Conservation (phyloP, 2,797 vertebrate species). For the Hozukius guyotensis region DNA sequence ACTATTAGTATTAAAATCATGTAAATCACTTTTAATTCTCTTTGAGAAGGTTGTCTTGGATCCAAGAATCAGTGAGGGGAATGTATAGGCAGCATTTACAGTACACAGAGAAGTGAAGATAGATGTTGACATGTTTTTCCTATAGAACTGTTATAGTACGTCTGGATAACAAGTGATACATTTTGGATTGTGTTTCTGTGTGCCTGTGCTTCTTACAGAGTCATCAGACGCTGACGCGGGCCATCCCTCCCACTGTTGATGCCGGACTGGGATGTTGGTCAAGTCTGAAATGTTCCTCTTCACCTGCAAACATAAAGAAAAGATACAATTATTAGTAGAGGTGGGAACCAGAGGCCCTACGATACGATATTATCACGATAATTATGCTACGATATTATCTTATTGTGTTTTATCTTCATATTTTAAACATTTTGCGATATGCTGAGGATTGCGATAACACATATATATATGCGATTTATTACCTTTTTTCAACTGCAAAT, state of each 20-base stretch:
- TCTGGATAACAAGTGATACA: not conserved
- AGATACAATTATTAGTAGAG: not conserved
- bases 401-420: no score
- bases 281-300: slow-evolving; percentile 97
- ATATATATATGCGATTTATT: no score
- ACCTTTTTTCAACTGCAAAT: no score
- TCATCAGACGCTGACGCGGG: slow-evolving; percentile 93
- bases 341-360: not conserved
- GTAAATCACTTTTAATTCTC: not conserved
- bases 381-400: no score
- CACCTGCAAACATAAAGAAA: slow-evolving; percentile 82
- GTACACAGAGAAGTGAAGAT: not conserved
- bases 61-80: not conserved
- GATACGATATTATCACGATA: rapidly evolving
- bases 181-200: not conserved
- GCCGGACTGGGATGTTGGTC: slow-evolving; percentile 97
- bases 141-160: not conserved
- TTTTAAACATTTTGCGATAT: no score
- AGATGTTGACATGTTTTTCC: not conserved
- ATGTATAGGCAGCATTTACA: not conserved
- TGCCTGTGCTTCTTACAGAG: slow-evolving; percentile 85
- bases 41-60: not conserved
- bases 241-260: slow-evolving; percentile 99
- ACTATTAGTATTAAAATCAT: slow-evolving; percentile 12
- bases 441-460: no score